A percentile compares a stretch with the other conserved stretches of the same genome.
phyloP scores from a whole-genome alignment of 2,113 vertebrate genomes.

The Macrotus californicus region DNA sequence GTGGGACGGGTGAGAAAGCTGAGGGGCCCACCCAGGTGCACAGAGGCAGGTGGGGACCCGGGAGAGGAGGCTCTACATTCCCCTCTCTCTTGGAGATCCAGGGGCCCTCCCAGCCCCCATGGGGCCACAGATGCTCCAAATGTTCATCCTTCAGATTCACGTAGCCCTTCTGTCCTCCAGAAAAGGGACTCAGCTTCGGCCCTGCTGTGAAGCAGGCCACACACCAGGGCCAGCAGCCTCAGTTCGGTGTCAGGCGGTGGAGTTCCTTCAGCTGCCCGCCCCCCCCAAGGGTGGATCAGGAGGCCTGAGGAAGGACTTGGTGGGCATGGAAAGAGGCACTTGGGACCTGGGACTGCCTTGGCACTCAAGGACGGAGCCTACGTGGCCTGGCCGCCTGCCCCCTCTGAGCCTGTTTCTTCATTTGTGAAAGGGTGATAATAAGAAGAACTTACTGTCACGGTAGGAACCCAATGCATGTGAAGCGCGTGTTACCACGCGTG shows the following conservation, averaged over 20 bases:
- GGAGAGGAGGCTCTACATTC: not conserved
- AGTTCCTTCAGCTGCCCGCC: not conserved
- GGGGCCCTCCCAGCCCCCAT: not conserved
- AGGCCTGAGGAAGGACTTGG: not conserved
- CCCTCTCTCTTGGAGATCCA: not conserved
- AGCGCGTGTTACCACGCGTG: fast-evolving
- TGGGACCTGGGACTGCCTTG: not conserved
- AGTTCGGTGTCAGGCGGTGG: not conserved
- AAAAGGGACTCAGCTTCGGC: not conserved
- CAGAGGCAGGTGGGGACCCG: not conserved
- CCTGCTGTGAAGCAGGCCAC: not conserved
- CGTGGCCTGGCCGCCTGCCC: not conserved
- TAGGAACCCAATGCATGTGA: fast-evolving
- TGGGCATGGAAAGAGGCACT: not conserved
- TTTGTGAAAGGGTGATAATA: not conserved
- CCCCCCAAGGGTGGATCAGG: fast-evolving
- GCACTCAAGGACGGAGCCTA: fast-evolving
- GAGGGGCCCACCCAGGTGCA: not conserved
- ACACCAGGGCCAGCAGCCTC: not conserved
- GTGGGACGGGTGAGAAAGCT: not conserved
- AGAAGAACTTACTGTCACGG: not conserved
- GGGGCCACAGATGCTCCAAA: not conserved
- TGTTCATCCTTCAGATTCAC: not conserved
- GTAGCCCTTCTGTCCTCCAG: fast-evolving
- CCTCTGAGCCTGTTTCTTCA: not conserved